Evolutionary conservation across 2,888 invertebrate genomes (phyloP), one percentile per base, ranked within the genome.

Genomic region (Sepioteuthis lessoniana): DNA sequence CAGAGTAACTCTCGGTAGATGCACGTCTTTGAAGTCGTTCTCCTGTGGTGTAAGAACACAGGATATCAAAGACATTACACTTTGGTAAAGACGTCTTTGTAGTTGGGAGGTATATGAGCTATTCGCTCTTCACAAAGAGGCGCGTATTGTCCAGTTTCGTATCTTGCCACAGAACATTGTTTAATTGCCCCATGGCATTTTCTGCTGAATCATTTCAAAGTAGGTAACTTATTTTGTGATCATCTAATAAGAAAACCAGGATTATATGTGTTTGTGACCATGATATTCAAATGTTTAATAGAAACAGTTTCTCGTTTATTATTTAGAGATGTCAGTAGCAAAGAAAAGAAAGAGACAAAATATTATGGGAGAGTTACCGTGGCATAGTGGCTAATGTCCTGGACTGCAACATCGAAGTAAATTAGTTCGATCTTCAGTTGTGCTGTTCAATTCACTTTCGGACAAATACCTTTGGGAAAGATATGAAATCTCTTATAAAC

Each of bases 71-170:
- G 76, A 35, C 16, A 76, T 76, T 19, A 76, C 76, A 76, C 76
- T 76, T 76, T 76, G n/a, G n/a, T 76, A 76, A 76, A 76, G n/a
- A 76, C 35, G 76, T 35, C 76, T 76, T 76, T 76, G 76, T 76
- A 76, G 76, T 76, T n/a, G 76, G 76, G n/a, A 10, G 76, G n/a
- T 76, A 76, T 76, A 76, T n/a, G 35, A 76, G 19, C 76, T n/a
- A 8, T 35, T 76, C 76, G n/a, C 76, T 16, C 76, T 13, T 76
- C 13, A 55, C 55, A 55, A 21, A 25, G 55, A 55, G 21, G 55
- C 16, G n/a, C 35, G n/a, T n/a, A 76, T 76, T 76, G 76, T 76
- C 76, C 76, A 76, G 76, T 35, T n/a, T 76, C 76, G n/a, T 76
- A 76, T 35, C 76, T 76, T 35, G n/a, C 76, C 76, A 76, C 76